phyloP scores from a whole-genome alignment of 2,797 vertebrate species.

The Rhodeus uyekii region DNA sequence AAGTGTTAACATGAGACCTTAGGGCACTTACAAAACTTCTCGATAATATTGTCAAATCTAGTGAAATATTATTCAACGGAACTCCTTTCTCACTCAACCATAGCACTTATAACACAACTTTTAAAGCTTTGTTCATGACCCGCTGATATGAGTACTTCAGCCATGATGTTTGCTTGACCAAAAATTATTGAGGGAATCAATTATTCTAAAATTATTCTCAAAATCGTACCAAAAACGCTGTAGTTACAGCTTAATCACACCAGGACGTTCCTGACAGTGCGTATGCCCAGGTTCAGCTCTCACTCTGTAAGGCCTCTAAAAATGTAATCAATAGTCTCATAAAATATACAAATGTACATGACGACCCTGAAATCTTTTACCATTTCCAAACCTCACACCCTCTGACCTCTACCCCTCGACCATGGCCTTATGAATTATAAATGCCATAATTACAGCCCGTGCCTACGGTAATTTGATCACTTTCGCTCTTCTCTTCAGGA shows the following conservation, averaged over 20 bases:
- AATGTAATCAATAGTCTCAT: slow-evolving; percentile 73
- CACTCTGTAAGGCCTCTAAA: slow-evolving; percentile 32
- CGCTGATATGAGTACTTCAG: neutral
- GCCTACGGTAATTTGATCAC: slow-evolving; percentile 55
- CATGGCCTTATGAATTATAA: slow-evolving; percentile 72
- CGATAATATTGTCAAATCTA: neutral
- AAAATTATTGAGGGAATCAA: neutral
- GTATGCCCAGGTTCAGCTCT: neutral
- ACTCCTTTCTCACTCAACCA: neutral
- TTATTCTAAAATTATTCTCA: neutral
- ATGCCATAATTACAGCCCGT: slow-evolving; percentile 61
- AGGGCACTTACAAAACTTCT: neutral
- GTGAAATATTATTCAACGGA: neutral
- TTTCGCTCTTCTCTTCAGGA: slow-evolving; percentile 63
- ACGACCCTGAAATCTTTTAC: slow-evolving; percentile 73
- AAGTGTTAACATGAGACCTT: too few relatives aligned
- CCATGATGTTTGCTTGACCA: neutral
- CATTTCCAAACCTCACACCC: slow-evolving; percentile 58
- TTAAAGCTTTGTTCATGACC: too few relatives aligned
- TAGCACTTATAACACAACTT: neutral
- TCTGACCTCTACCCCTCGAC: slow-evolving; percentile 64
- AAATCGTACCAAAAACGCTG: neutral
- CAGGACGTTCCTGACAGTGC: neutral
- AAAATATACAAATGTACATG: slow-evolving; percentile 57
- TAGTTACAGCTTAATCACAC: neutral